These are phyloP conservation scores for Latrodectus geometricus DNA, from an alignment of 1,140 invertebrate species.

Conservation along the genomic window DNA sequence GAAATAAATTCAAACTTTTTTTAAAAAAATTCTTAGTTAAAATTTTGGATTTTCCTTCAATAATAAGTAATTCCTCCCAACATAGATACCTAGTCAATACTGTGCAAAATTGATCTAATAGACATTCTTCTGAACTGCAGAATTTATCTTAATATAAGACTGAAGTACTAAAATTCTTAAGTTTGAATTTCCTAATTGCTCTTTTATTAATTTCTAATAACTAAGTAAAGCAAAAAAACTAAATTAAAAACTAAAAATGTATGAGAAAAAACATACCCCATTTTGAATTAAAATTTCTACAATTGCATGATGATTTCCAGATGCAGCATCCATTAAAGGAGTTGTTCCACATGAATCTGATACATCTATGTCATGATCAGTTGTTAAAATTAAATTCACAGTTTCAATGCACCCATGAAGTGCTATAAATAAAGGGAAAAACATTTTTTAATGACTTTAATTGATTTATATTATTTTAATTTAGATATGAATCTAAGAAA, in stretches of 20 bases:
- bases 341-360: conserved; percentile 75
- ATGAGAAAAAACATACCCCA: conserved; percentile 60
- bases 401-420: conserved; percentile 71
- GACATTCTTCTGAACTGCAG: background rate
- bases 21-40: too few species aligned
- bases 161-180: too few species aligned
- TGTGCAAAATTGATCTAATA: background rate
- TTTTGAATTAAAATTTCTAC: conserved; percentile 68
- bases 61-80: too few species aligned
- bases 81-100: too few species aligned
- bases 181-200: too few species aligned
- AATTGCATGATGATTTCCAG: conserved; percentile 71
- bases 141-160: background rate
- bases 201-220: background rate
- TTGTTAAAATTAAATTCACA: conserved; percentile 68
- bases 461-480: too few species aligned
- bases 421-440: conserved; percentile 63
- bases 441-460: too few species aligned
- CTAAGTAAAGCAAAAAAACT: background rate
- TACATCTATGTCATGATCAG: conserved; percentile 63
- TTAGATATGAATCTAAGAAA: too few species aligned
- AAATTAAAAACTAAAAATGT: background rate
- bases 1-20: too few species aligned
- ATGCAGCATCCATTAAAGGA: conserved; percentile 76
- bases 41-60: too few species aligned